These are phyloP conservation scores for Trachymyrmex septentrionalis DNA, from an alignment of 1,140 invertebrate species.

Conservation along the genomic window DNA sequence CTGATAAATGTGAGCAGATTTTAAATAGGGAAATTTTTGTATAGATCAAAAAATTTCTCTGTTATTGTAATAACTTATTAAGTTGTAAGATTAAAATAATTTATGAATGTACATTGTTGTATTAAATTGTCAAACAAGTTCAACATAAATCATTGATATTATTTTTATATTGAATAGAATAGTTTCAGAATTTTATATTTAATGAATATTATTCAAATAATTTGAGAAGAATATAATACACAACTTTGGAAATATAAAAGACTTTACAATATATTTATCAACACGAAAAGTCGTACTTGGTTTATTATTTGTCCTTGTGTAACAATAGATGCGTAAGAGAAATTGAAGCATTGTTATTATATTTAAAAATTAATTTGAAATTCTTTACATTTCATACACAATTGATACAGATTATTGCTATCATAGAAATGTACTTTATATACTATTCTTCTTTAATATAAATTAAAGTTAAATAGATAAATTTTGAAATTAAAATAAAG, in stretches of 20 bases:
- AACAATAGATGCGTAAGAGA: neutral
- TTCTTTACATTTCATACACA: neutral
- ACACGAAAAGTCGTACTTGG: neutral
- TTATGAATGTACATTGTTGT: neutral
- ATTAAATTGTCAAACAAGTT: neutral
- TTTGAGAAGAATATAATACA: neutral
- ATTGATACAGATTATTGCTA: neutral
- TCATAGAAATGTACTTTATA: no score
- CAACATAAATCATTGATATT: neutral
- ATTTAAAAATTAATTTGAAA: neutral
- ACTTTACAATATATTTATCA: neutral
- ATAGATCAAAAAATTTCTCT: neutral
- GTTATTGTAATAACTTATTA: neutral
- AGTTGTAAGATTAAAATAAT: conserved; percentile 9
- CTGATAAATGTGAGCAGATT: neutral
- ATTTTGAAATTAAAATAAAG: no score
- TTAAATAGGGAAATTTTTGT: neutral
- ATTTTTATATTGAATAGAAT: neutral
- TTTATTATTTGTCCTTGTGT: neutral
- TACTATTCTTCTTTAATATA: no score
- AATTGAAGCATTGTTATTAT: neutral
- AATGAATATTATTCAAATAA: conserved; percentile 5
- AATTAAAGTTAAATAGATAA: no score
- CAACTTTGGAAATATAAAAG: no score
- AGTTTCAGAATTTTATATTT: neutral